phyloP scores from a whole-genome alignment of 2,113 vertebrate species.

The Meleagris gallopavo region DNA sequence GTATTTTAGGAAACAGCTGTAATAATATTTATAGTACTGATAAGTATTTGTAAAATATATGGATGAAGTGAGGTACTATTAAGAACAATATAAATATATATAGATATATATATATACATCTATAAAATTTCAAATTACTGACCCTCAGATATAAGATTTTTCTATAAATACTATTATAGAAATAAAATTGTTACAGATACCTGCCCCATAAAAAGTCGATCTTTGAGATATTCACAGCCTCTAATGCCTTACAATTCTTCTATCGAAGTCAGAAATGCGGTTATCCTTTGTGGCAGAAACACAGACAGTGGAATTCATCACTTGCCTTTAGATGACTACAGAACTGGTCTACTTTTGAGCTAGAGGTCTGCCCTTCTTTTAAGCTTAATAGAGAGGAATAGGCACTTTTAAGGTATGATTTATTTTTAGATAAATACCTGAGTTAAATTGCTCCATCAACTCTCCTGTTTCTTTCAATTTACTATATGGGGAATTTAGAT shows the following conservation, averaged over 20 bases:
- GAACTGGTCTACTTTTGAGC: neutral
- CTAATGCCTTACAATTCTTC: neutral
- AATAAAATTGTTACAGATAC: neutral
- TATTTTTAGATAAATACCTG: conserved; percentile 8
- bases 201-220: neutral
- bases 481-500: neutral
- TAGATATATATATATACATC: too few species aligned
- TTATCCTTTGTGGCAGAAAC: neutral
- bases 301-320: neutral
- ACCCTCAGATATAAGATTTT: neutral
- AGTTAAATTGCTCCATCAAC: neutral
- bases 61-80: neutral
- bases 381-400: neutral
- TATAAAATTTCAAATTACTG: neutral
- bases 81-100: neutral
- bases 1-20: neutral
- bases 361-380: neutral
- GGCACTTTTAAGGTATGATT: conserved; percentile 1
- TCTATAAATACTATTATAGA: neutral
- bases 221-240: neutral
- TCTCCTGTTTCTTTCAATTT: conserved; percentile 9
- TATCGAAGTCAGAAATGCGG: neutral
- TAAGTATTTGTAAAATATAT: neutral
- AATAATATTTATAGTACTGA: neutral
- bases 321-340: neutral